Evolutionary conservation across 2,113 vertebrate genomes (phyloP), one percentile per base, ranked within the genome.

Genomic region (Gila orcuttii): DNA sequence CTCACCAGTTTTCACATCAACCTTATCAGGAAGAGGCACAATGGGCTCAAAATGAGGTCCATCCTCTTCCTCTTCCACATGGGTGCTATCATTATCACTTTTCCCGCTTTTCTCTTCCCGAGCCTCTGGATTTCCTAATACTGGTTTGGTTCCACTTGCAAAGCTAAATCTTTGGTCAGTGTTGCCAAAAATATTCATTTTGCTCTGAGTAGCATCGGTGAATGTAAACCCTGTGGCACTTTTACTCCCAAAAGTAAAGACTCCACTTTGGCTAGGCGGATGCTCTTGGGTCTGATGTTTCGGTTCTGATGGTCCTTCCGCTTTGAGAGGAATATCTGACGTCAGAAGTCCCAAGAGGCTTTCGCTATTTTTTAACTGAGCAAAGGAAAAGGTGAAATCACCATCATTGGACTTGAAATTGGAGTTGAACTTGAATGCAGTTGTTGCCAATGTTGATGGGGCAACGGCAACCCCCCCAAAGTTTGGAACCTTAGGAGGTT

Each of bases 21-120:
- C 95, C 90, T 99, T 99, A 88, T 99, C 98, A 86, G 98, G 98
- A 47, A 99, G 96, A 23, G 97, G 98, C 12, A 99, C 97, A 59
- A 99, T 98, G 45, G 98, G 98, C 90, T 99, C 98, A 95, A 99
- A 99, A 87, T 99, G 98, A 86, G 98, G 98, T 6, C 98, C 98
- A 82, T 99, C 97, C 39, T 99, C 98, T 62, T 98, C 97, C 6
- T 98, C 98, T 25, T 98, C 97, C 73, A 89, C 93, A 57, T 95
- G 96, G 31, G 89, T 93, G 90, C 96, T 96, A 76, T 97, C 96
- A 87, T 94, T 95, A 90, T 99, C 97, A 17, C 96, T 94, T 82
- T 97, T 97, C 0, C 86, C 91, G 89, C 90, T 92, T 88, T 92
- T 96, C 68, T 93, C 91, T 3, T 94, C 96, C 66, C 90, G 93